A percentile compares a stretch with the other conserved stretches of the same genome.
phyloP scores from a whole-genome alignment of 2,113 vertebrate genomes.

The Poeciliopsis turrubarensis region DNA sequence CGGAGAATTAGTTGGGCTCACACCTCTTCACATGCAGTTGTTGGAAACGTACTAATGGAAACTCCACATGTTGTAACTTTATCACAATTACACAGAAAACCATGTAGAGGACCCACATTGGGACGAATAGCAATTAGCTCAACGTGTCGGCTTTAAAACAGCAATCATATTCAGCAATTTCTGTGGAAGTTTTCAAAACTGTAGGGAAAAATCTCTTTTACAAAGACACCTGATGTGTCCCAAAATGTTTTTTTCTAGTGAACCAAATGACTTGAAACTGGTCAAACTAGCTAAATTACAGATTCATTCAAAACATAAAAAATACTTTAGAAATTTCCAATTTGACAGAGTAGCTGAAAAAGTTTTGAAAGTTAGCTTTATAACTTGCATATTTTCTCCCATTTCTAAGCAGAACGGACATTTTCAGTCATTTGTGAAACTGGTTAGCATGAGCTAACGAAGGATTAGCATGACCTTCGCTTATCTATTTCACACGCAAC shows the following conservation, averaged over 20 bases:
- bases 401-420: background rate
- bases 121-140: background rate
- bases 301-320: no score
- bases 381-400: no score
- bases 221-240: background rate
- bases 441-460: background rate
- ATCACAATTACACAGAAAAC: background rate
- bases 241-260: background rate
- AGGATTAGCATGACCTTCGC: no score
- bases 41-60: background rate
- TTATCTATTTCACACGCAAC: background rate
- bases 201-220: background rate
- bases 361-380: no score
- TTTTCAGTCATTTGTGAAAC: constrained; percentile 9
- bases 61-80: background rate
- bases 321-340: no score
- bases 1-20: background rate
- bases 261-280: no score
- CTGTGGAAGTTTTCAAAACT: background rate
- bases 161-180: background rate
- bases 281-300: background rate
- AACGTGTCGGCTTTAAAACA: background rate
- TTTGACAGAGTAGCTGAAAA: no score
- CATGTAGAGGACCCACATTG: background rate
- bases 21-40: background rate